Base-by-base conservation (phyloP, 2,797 vertebrate genomes). In the Microcaecilia unicolor region DNA sequence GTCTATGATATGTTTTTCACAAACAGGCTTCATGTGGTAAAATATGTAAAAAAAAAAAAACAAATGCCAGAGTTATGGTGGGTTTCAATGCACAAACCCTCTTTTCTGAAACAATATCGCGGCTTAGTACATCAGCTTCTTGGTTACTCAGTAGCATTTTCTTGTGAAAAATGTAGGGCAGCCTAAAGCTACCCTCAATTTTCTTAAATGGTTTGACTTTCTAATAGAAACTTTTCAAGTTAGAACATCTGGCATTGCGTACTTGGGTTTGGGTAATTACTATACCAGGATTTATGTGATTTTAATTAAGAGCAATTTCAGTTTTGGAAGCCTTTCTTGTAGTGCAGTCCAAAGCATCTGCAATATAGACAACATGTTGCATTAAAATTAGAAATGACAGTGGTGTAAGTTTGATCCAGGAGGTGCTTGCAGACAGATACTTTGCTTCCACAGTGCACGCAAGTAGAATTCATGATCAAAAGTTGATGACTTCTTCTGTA, bases 341-440 rank as follows among this genome's bases (percentile, higher is more conserved):
- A 38, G 30, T 23, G 27, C 45, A 64, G 39, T 19, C 22, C 19
- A 32, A 11, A 55, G 48, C 26, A 18, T 14, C 28, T 46, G 64
- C 56, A 6, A 59, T 37, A 23, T 22, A 30, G 49, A 59, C 32
- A 55, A 48, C 28, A 44, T 28, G n/a, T 21, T 36, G 20, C 18
- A 19, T 48, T 38, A 62, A 45, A 64, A 56, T 55, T 53, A 60
- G 38, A 37, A 58, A 55, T 15, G 20, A 51, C n/a, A 51, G 57
- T 65, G 6, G 47, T 54, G 46, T 43, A 33, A 55, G 49, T 46
- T 35, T 20, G 8, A 31, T 23, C 25, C 31, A 20, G 48, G 15
- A 34, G 22, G 28, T 25, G 3, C n/a, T n/a, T n/a, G n/a, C n/a
- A n/a, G n/a, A n/a, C n/a, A n/a, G n/a, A 42, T 17, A 4, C 15